Base-by-base conservation (phyloP, 2,888 invertebrate species). In the Hirtodrosophila histrioides region DNA sequence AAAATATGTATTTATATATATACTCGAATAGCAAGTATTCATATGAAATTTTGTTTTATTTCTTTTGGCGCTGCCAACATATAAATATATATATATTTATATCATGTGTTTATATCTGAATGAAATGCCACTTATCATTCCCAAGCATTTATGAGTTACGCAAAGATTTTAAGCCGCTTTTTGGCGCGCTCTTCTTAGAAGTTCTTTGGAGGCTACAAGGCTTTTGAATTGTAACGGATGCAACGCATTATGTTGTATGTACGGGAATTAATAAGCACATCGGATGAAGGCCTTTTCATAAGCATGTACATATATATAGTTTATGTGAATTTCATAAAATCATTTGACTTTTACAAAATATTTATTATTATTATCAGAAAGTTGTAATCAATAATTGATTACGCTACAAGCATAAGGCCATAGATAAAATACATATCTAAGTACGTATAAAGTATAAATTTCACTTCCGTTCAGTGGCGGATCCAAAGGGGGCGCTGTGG, bases 51-150 rank as follows among this genome's bases (percentile, higher is more conserved):
- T 70, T 50, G 35, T 64, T 70, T 55, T 63, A 55, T 57, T 41
- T 55, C 31, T 40, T 33, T 45, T 23, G 37, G 24, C 35, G 71
- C 12, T 55, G 48, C 40, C 40, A 45, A 41, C 40, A 55, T 33
- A 35, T 56, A 39, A 33, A 65, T 50, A 61, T 60, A 48, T 27
- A 33, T 17, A 17, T 17, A 1, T 17, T 1, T 17, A 17, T 17
- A 43, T 24, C 43, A 40, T 51, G 62, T 56, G 27, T 27, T 69
- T 64, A 68, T 61, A 86, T 65, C 69, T 87, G 87, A 87, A 83
- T 87, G 86, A 83, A 87, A 87, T 63, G 73, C 73, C 83, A 82
- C 80, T 85, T 86, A 69, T 73, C 83, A 69, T 57, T 50, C 37
- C 45, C 24, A 49, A 71, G 66, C 71, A 63, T 61, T 84, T 81